Percentiles rank a stretch among this genome's conserved stretches.
These are phyloP conservation scores for Lobophora halterata DNA, from an alignment of 2,888 invertebrate genomes.

Conservation along the genomic window DNA sequence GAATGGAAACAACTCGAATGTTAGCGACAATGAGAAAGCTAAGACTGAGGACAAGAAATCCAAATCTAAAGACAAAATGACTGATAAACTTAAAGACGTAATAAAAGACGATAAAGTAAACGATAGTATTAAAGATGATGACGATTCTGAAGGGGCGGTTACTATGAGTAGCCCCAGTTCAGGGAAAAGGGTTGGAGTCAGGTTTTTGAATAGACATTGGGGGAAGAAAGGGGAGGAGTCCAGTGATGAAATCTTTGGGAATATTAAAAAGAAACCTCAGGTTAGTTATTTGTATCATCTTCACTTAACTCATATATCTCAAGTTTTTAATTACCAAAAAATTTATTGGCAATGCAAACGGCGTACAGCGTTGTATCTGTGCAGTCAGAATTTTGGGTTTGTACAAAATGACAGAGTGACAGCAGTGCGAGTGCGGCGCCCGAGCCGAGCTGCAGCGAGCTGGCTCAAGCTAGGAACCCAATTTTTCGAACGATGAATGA, in stretches of 20 bases:
- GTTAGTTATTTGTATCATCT: slow-evolving; percentile 35
- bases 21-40: slow-evolving; percentile 72
- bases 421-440: too few relatives aligned
- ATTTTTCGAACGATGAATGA: too few relatives aligned
- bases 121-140: slow-evolving; percentile 54
- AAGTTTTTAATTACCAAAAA: too few relatives aligned
- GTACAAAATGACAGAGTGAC: too few relatives aligned
- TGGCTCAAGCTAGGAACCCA: too few relatives aligned
- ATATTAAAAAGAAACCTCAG: slow-evolving; percentile 61
- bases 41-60: slow-evolving; percentile 42
- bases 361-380: too few relatives aligned
- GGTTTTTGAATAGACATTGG: slow-evolving; percentile 58
- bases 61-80: slow-evolving; percentile 29
- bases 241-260: slow-evolving; percentile 61
- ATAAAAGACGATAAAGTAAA: slow-evolving; percentile 13
- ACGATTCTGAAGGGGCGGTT: slow-evolving; percentile 62
- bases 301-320: not conserved
- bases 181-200: slow-evolving; percentile 59
- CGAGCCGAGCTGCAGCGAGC: too few relatives aligned
- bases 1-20: slow-evolving; percentile 89
- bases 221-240: slow-evolving; percentile 60
- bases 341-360: too few relatives aligned
- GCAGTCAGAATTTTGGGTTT: too few relatives aligned
- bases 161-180: slow-evolving; percentile 55
- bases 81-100: slow-evolving; percentile 23